These are phyloP conservation scores for Drosophila biarmipes DNA, from an alignment of 1,140 invertebrate species.

Conservation along the genomic window DNA sequence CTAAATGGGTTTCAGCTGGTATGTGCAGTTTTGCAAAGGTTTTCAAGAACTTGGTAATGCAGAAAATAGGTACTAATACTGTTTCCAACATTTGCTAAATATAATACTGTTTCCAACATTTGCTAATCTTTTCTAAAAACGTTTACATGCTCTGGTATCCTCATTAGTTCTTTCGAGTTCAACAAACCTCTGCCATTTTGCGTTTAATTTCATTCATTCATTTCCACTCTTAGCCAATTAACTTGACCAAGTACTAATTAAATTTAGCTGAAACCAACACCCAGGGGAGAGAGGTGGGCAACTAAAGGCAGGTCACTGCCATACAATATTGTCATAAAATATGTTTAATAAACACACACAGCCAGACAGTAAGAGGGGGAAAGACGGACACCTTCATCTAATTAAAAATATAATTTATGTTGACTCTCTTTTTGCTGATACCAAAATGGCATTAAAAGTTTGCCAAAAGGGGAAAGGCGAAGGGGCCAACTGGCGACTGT, in stretches of 20 bases:
- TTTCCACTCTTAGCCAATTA: slow-evolving; percentile 43
- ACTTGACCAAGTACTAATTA: slow-evolving; percentile 49
- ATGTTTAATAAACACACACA: slow-evolving; percentile 47
- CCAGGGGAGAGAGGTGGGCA: background rate
- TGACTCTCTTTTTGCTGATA: slow-evolving; percentile 48
- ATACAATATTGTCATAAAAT: slow-evolving; percentile 50
- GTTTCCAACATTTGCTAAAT: too few species aligned
- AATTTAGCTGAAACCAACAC: slow-evolving; percentile 33
- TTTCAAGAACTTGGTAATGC: too few species aligned
- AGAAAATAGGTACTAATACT: too few species aligned
- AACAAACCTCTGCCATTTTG: slow-evolving; percentile 27
- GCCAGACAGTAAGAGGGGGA: background rate
- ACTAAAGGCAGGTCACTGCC: slow-evolving; percentile 30
- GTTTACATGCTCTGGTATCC: background rate
- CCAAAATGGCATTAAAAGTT: slow-evolving; percentile 50
- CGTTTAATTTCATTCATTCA: slow-evolving; percentile 48
- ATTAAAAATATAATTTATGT: slow-evolving; percentile 60
- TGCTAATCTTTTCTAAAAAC: background rate
- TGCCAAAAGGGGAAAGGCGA: slow-evolving; percentile 8
- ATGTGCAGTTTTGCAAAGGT: background rate
- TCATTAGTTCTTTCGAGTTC: slow-evolving; percentile 24
- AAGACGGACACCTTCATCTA: slow-evolving; percentile 41
- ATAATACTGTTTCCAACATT: too few species aligned
- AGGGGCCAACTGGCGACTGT: background rate
- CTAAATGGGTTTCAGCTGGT: slow-evolving; percentile 16